Base-by-base conservation (phyloP, 2,797 vertebrate genomes). In the Lophotriccus pileatus region DNA sequence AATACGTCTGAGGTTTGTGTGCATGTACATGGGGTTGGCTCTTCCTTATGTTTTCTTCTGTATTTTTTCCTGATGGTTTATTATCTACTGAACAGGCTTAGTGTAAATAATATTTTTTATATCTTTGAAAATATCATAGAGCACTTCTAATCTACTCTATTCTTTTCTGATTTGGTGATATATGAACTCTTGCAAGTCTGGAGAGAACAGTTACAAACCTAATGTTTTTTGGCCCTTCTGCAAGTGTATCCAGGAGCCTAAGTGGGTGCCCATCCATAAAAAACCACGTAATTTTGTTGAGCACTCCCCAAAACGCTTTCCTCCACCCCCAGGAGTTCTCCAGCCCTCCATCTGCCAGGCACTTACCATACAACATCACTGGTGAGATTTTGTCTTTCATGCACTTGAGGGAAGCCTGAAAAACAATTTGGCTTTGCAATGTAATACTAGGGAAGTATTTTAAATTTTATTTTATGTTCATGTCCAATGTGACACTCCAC, bases 381-480 rank as follows among this genome's bases (percentile, higher is more conserved):
- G n/a, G n/a, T n/a, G n/a, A 3, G 12, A 8, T 53, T 37, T 21
- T 39, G 23, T 27, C 39, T 24, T 37, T 8, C 3, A 0, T 6
- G 10, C 11, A 0, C 34, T 32, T 36, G 27, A 56, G 53, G 36
- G 39, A 76, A 86, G 59, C 27, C 72, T 44, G 64, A 44, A 36
- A 41, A 69, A 39, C 23, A 41, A 18, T 19, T 39, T 16, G 15
- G 41, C 24, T 37, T 25, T 3, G 2, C 0, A 0, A 20, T 67
- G 63, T 24, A 13, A 4, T 24, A 22, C 36, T 17, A 60, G 47
- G 52, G 66, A 66, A 58, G 24, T 53, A 47, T 56, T 87, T 58
- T 49, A 6, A 24, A 21, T 14, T 28, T 5, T 24, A 12, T 44
- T 91, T 73, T 47, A 53, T 2, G 14, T 69, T 68, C 12, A 16